These are phyloP conservation scores for Propithecus deckenii DNA, from an alignment of 2,797 vertebrate genomes.

Conservation along the genomic window DNA sequence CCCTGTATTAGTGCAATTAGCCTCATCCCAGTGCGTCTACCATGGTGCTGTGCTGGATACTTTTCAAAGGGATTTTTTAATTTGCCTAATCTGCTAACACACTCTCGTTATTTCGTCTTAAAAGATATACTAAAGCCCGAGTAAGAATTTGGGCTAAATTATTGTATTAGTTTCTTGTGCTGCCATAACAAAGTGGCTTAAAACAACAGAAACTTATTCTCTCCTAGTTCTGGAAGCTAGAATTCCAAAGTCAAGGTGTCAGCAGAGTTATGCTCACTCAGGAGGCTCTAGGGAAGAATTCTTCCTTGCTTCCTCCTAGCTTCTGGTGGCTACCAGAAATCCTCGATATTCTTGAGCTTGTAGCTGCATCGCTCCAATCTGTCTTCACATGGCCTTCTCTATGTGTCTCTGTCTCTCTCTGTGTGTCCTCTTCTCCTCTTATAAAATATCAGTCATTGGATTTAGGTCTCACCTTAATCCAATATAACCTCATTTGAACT, in stretches of 20 bases:
- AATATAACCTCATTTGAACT: background rate
- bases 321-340: background rate
- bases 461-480: background rate
- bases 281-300: background rate
- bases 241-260: background rate
- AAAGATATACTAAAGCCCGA: background rate
- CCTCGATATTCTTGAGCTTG: background rate
- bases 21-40: background rate
- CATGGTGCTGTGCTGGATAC: background rate
- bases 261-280: background rate
- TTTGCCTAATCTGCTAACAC: background rate
- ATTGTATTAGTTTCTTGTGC: background rate
- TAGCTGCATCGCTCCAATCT: background rate
- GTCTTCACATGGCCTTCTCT: background rate
- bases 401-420: background rate
- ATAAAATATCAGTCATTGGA: background rate
- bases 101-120: background rate
- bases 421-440: background rate
- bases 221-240: background rate
- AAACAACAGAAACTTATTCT: background rate
- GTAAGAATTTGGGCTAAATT: background rate
- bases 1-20: background rate
- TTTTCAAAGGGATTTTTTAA: conserved; percentile 12
- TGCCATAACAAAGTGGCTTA: background rate
- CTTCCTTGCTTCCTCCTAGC: background rate